Evolutionary conservation across 2,888 invertebrate species (phyloP).

Genomic region (Clistopyga incitator): DNA sequence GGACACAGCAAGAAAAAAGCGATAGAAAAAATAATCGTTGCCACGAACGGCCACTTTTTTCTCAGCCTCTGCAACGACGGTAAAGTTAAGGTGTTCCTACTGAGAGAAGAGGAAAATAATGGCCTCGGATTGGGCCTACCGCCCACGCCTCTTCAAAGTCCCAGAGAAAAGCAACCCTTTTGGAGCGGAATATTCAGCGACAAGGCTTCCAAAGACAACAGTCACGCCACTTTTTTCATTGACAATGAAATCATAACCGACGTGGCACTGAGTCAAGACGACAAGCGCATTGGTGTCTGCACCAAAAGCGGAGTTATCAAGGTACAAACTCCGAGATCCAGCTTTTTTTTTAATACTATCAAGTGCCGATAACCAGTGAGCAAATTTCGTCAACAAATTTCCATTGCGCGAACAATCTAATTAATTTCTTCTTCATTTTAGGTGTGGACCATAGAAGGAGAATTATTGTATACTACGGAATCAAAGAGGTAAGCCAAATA

Average conservation of each 20-base stretch:
- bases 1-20: constrained; percentile 71
- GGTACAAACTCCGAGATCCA: constrained; percentile 69
- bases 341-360: too few relatives aligned
- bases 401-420: too few relatives aligned
- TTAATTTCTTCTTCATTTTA: constrained; percentile 37
- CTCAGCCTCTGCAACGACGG: constrained; percentile 79
- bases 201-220: constrained; percentile 74
- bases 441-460: constrained; percentile 78
- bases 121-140: background rate
- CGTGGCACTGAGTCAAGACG: constrained; percentile 57
- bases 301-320: constrained; percentile 75
- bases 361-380: too few relatives aligned
- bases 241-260: constrained; percentile 75
- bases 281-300: constrained; percentile 77
- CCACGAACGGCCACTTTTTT: constrained; percentile 85
- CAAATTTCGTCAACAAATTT: too few relatives aligned
- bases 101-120: constrained; percentile 6
- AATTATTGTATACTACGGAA: constrained; percentile 56
- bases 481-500: constrained; percentile 62
- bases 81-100: constrained; percentile 43
- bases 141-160: constrained; percentile 70
- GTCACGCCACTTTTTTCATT: constrained; percentile 72
- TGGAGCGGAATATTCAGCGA: constrained; percentile 76
- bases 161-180: constrained; percentile 77
- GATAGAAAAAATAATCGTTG: constrained; percentile 84